Evolutionary conservation across 1,140 invertebrate species (phyloP).

Genomic region (Pseudomyrmex dendroicus): DNA sequence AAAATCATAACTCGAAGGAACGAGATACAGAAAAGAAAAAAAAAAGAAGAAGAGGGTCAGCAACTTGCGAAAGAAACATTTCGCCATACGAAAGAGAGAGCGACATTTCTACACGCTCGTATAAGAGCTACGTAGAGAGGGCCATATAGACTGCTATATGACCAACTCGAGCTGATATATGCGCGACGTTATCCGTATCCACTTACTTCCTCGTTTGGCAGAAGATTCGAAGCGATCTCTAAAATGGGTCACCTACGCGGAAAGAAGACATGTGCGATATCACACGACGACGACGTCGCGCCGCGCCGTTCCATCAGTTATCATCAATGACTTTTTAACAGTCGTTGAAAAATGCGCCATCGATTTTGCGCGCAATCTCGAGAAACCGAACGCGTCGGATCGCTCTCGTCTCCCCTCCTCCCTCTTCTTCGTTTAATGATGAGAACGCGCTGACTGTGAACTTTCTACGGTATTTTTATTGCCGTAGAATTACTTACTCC

Average conservation of each 20-base stretch:
- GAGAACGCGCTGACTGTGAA: neutral
- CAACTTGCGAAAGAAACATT: slow-evolving; percentile 49
- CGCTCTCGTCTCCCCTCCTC: too few species aligned
- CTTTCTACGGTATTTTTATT: slow-evolving; percentile 12
- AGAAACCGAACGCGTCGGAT: neutral
- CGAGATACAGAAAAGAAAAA: neutral
- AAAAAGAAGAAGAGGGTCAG: neutral
- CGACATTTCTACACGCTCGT: slow-evolving; percentile 63
- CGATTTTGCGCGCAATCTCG: neutral
- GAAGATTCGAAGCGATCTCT: slow-evolving; percentile 62
- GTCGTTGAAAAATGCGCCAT: slow-evolving; percentile 6
- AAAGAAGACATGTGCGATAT: slow-evolving; percentile 55
- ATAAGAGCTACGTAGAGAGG: slow-evolving; percentile 60
- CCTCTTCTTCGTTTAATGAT: neutral
- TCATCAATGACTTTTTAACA: slow-evolving; percentile 37
- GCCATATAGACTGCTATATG: slow-evolving; percentile 78
- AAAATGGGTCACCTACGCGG: slow-evolving; percentile 64
- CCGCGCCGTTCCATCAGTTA: slow-evolving; percentile 39
- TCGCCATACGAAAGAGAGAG: slow-evolving; percentile 50
- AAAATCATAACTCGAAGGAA: neutral
- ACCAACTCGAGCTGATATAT: slow-evolving; percentile 74
- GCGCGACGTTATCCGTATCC: slow-evolving; percentile 74
- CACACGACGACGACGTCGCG: neutral
- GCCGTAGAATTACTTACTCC: neutral
- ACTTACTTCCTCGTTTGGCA: slow-evolving; percentile 78